Conservation (phyloP, 2,113 vertebrate species). For the Cyanoramphus novaezelandiae region DNA sequence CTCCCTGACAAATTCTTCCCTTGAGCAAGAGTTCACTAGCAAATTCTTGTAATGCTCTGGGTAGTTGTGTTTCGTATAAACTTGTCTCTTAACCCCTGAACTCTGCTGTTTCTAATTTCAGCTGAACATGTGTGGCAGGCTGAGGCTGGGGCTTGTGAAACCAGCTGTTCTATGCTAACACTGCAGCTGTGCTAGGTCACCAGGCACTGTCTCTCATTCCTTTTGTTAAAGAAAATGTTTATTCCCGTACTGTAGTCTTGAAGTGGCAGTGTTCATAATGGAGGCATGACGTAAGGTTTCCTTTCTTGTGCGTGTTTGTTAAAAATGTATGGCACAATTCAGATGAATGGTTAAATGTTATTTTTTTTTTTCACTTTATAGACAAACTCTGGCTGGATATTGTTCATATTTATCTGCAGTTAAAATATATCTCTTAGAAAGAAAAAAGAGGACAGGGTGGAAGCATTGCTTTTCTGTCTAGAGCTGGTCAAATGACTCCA, state of each 20-base stretch:
- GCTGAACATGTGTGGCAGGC: neutral
- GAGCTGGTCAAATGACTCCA: neutral
- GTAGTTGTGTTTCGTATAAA: neutral
- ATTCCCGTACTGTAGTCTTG: neutral
- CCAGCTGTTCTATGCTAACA: neutral
- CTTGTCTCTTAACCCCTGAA: neutral
- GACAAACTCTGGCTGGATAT: neutral
- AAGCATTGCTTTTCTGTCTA: neutral
- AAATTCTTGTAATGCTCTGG: neutral
- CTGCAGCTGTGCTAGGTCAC: neutral
- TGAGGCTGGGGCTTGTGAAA: neutral
- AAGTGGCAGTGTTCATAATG: neutral
- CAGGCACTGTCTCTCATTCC: neutral
- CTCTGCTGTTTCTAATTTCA: conserved; percentile 3
- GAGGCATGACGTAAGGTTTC: neutral
- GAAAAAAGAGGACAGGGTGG: neutral
- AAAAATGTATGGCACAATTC: neutral
- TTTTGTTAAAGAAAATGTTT: neutral
- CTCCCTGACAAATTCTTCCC: neutral
- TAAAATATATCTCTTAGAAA: neutral
- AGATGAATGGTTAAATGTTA: neutral
- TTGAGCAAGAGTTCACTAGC: neutral
- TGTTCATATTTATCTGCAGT: neutral
- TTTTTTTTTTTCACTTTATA: neutral
- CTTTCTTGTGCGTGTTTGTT: neutral